Percentiles rank a stretch among this genome's conserved stretches.
Evolutionary conservation across 1,140 invertebrate species (phyloP).

Genomic region (Neuroterus valhalla): DNA sequence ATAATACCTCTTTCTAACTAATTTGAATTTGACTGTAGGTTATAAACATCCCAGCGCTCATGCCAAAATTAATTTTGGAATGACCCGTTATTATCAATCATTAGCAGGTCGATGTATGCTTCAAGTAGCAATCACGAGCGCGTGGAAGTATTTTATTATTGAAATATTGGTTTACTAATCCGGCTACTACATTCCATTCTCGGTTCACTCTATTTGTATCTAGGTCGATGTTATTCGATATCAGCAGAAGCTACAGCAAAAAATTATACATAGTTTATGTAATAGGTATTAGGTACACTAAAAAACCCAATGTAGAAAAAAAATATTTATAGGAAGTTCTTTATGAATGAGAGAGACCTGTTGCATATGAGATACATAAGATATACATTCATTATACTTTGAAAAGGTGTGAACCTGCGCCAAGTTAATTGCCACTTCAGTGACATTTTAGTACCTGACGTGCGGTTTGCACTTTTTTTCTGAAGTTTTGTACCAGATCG

Average conservation of each 20-base stretch:
- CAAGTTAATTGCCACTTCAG: no score
- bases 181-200: not conserved
- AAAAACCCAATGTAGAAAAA: no score
- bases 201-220: not conserved
- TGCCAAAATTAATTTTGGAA: constrained; percentile 5
- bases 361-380: no score
- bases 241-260: not conserved
- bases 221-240: not conserved
- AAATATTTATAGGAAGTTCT: no score
- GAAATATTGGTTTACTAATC: not conserved
- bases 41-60: not conserved
- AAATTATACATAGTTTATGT: no score
- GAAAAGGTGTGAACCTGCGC: no score
- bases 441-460: no score
- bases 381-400: no score
- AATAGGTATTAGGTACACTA: no score
- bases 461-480: no score
- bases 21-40: not conserved
- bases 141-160: not conserved
- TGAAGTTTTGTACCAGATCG: no score
- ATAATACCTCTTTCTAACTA: not conserved
- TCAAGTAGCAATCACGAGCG: not conserved
- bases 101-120: constrained; percentile 10
- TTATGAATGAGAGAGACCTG: no score
- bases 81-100: constrained; percentile 4